Percentiles rank a stretch among this genome's conserved stretches.
phyloP scores from a whole-genome alignment of 2,888 invertebrate genomes.

The Yponomeuta cagnagella region DNA sequence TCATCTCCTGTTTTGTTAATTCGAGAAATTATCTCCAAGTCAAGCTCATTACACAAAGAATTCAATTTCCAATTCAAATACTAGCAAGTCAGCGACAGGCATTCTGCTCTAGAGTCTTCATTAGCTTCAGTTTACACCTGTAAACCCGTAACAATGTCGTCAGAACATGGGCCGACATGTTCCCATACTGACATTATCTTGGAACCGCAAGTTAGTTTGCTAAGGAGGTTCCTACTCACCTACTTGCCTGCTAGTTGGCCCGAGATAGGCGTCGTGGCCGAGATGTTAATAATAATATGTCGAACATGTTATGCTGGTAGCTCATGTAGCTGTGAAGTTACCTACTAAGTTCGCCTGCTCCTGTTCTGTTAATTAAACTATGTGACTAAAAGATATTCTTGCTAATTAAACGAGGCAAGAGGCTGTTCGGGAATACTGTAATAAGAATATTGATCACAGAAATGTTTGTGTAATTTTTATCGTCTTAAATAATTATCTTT shows the following conservation, averaged over 20 bases:
- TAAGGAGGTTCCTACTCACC: not conserved
- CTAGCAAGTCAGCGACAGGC: not conserved
- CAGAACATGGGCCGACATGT: not conserved
- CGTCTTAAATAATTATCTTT: too few relatives aligned
- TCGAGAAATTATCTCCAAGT: not conserved
- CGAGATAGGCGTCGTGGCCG: not conserved
- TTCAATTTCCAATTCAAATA: not conserved
- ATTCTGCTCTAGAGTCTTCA: not conserved
- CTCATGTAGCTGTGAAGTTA: not conserved
- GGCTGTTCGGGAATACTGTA: too few relatives aligned
- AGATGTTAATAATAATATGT: not conserved
- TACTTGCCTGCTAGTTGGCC: not conserved
- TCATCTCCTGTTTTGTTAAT: constrained; percentile 5
- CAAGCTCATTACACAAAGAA: too few relatives aligned
- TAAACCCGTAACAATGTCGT: not conserved
- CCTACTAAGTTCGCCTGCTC: not conserved
- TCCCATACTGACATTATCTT: not conserved
- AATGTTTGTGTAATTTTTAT: too few relatives aligned
- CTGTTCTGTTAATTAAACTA: not conserved
- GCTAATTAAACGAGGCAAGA: too few relatives aligned
- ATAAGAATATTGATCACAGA: too few relatives aligned
- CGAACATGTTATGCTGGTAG: not conserved
- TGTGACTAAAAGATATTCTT: not conserved
- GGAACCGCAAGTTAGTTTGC: not conserved
- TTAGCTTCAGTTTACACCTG: not conserved